A percentile compares a stretch with the other conserved stretches of the same genome.
Conservation (phyloP, 2,113 vertebrate genomes). For the Strix uralensis region DNA sequence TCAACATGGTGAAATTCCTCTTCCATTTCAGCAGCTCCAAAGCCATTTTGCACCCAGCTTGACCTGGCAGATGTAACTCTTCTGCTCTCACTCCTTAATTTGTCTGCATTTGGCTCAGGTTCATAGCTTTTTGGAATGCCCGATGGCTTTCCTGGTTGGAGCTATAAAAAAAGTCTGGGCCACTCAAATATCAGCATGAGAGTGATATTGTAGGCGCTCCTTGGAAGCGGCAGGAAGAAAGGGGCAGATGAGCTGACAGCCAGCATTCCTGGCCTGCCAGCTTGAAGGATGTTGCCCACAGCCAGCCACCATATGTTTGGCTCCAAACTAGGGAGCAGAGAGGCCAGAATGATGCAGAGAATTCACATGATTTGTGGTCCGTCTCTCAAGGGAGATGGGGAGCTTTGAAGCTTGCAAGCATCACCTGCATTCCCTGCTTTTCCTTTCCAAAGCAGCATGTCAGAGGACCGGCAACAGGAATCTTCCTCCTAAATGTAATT, state of each 20-base stretch:
- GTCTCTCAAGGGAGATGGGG: not conserved
- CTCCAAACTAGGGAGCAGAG: constrained; percentile 28
- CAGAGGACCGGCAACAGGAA: not conserved
- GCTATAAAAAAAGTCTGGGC: constrained; percentile 53
- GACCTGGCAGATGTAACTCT: constrained; percentile 72
- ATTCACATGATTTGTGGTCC: constrained; percentile 10
- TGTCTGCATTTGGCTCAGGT: constrained; percentile 68
- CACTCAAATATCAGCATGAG: constrained; percentile 58
- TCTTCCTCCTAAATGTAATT: not conserved
- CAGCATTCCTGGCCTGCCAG: constrained; percentile 46
- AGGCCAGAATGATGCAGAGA: constrained; percentile 4
- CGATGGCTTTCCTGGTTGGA: constrained; percentile 40
- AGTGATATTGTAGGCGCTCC: not conserved
- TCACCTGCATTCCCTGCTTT: not conserved
- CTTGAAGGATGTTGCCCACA: constrained; percentile 50
- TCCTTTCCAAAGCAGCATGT: not conserved
- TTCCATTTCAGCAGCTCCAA: constrained; percentile 51
- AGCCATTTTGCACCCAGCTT: constrained; percentile 61
- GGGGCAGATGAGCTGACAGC: constrained; percentile 47
- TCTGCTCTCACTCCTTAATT: constrained; percentile 67
- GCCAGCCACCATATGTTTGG: constrained; percentile 50
- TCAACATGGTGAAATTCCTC: constrained; percentile 46
- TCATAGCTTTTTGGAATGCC: constrained; percentile 21
- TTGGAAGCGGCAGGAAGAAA: constrained; percentile 26
- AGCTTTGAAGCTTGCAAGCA: not conserved